phyloP scores from a whole-genome alignment of 2,888 invertebrate genomes.

The Apamea anceps region DNA sequence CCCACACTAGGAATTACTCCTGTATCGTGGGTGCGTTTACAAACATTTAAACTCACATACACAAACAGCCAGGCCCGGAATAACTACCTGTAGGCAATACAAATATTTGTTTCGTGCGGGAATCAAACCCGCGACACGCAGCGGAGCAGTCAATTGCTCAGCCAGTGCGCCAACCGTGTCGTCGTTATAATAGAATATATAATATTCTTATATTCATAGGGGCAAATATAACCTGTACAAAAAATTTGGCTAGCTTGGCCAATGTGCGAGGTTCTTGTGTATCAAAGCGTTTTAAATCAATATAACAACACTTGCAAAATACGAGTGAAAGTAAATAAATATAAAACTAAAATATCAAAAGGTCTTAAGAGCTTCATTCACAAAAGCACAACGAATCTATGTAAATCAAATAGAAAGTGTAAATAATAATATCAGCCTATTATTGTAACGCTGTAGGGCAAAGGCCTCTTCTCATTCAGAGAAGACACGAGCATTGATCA shows the following conservation, averaged over 20 bases:
- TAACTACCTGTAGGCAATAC: too few relatives aligned
- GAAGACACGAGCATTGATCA: background rate
- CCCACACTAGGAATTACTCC: too few relatives aligned
- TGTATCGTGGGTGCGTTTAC: too few relatives aligned
- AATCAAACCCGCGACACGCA: too few relatives aligned
- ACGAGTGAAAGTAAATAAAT: slow-evolving; percentile 49
- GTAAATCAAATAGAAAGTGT: slow-evolving; percentile 59
- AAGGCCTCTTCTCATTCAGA: background rate
- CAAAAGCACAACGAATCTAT: slow-evolving; percentile 54
- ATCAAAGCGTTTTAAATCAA: slow-evolving; percentile 9
- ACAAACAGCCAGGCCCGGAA: too few relatives aligned
- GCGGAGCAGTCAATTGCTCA: too few relatives aligned
- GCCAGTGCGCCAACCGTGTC: too few relatives aligned
- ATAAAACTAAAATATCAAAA: slow-evolving; percentile 31
- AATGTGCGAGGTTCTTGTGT: background rate
- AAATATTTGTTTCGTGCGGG: too few relatives aligned
- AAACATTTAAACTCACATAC: too few relatives aligned
- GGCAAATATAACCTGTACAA: background rate
- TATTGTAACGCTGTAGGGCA: background rate
- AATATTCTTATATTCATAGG: too few relatives aligned
- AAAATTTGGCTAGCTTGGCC: background rate
- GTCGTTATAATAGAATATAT: too few relatives aligned
- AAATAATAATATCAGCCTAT: background rate
- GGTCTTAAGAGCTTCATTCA: slow-evolving; percentile 26
- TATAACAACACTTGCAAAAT: slow-evolving; percentile 16